phyloP scores from a whole-genome alignment of 2,113 vertebrate species.

The Elephas maximus region DNA sequence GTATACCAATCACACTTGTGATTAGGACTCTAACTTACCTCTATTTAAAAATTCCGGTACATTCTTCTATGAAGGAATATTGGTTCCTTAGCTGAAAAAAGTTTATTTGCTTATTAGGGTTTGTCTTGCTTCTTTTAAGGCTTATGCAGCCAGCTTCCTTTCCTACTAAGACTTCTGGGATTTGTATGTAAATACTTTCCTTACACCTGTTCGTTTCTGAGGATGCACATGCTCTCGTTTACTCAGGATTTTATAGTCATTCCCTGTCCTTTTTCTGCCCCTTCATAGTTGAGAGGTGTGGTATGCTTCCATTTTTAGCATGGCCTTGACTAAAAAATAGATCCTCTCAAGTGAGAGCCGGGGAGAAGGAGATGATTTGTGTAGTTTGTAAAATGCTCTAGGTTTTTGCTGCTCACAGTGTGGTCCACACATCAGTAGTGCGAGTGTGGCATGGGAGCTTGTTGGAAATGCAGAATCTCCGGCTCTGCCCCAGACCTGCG shows the following conservation, averaged over 20 bases:
- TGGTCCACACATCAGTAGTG: neutral
- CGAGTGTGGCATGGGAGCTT: neutral
- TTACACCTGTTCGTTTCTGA: neutral
- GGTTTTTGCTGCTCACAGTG: slow-evolving; percentile 23
- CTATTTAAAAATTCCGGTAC: neutral
- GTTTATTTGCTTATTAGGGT: neutral
- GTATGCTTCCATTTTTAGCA: neutral
- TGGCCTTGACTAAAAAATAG: neutral
- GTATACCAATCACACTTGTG: neutral
- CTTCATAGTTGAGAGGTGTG: slow-evolving; percentile 37
- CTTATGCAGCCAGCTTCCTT: neutral
- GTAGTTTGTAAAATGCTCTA: neutral
- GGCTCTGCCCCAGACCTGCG: neutral
- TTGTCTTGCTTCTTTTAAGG: neutral
- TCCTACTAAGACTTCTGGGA: neutral
- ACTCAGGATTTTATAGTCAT: neutral
- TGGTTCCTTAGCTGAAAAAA: neutral
- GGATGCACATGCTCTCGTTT: neutral
- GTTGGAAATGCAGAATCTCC: neutral
- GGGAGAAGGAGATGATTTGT: neutral
- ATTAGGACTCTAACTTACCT: neutral
- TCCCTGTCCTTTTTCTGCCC: neutral
- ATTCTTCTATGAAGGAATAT: slow-evolving; percentile 15
- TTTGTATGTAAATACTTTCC: neutral
- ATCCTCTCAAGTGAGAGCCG: neutral